Evolutionary conservation across 2,888 invertebrate species (phyloP).

Genomic region (Bembecia ichneumoniformis): DNA sequence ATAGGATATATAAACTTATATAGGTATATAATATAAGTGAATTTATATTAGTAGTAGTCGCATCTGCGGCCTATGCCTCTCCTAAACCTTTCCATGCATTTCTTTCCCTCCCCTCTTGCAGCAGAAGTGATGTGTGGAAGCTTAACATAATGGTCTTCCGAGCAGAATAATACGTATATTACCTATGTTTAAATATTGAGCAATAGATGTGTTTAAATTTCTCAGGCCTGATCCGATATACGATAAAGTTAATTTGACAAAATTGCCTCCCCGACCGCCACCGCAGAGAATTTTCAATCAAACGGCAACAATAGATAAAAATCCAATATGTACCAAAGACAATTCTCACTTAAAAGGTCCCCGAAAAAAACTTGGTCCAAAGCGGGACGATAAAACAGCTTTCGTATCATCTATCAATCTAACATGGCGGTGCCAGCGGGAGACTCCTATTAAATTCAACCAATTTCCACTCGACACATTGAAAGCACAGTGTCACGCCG

Average conservation of each 20-base stretch:
- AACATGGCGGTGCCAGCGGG: conserved; percentile 52
- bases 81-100: no score
- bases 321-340: conserved; percentile 55
- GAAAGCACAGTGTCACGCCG: conserved; percentile 9
- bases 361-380: conserved; percentile 33
- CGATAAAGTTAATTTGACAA: conserved; percentile 1
- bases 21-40: no score
- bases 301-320: conserved; percentile 36
- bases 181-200: no score
- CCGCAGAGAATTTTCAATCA: conserved; percentile 27
- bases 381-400: conserved; percentile 32
- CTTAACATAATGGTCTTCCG: no score
- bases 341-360: conserved; percentile 56
- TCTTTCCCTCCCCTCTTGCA: no score
- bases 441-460: conserved; percentile 42
- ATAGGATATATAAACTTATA: no score
- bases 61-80: no score
- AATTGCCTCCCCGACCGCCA: conserved; percentile 10
- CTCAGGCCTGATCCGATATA: neutral
- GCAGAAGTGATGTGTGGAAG: no score
- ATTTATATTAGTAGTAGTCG: no score
- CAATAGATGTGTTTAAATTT: no score
- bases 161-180: no score
- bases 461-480: conserved; percentile 14
- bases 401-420: conserved; percentile 64